Percentiles rank a stretch among this genome's conserved stretches.
Conservation (phyloP, 2,888 invertebrate genomes). For the Hypomecis atomaria region DNA sequence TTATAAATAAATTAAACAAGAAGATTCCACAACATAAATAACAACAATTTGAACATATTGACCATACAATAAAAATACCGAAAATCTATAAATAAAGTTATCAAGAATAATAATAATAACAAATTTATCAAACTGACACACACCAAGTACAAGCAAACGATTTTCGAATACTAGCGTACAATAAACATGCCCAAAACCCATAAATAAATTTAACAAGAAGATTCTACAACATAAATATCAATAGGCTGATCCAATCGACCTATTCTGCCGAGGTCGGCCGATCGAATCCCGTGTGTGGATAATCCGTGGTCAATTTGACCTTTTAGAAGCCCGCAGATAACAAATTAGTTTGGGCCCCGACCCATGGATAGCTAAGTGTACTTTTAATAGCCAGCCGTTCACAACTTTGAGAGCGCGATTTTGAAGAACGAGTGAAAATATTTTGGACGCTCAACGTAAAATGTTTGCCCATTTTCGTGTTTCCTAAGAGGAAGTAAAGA, state of each 20-base stretch:
- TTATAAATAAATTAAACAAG: too few species aligned
- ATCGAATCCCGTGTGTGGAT: slow-evolving; percentile 20
- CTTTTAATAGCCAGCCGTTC: slow-evolving; percentile 22
- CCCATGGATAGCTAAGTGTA: slow-evolving; percentile 15
- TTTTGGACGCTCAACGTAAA: background rate
- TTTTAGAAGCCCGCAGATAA: slow-evolving; percentile 24
- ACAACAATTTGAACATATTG: too few species aligned
- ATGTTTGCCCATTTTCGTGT: background rate
- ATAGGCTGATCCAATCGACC: slow-evolving; percentile 13
- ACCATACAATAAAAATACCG: too few species aligned
- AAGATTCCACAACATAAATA: too few species aligned
- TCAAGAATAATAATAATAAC: too few species aligned
- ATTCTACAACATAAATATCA: slow-evolving; percentile 8
- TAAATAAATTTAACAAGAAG: background rate
- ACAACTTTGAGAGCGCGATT: slow-evolving; percentile 16
- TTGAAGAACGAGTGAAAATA: slow-evolving; percentile 11
- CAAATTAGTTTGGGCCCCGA: slow-evolving; percentile 25
- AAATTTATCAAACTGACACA: too few species aligned
- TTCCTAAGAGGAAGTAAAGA: too few species aligned
- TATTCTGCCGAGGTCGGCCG: slow-evolving; percentile 15
- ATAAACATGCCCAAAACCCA: background rate
- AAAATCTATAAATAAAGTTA: too few species aligned
- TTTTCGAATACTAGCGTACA: too few species aligned
- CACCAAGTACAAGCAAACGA: too few species aligned
- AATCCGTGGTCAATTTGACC: slow-evolving; percentile 30